phyloP scores from a whole-genome alignment of 2,113 vertebrate genomes.

The Ginglymostoma cirratum region DNA sequence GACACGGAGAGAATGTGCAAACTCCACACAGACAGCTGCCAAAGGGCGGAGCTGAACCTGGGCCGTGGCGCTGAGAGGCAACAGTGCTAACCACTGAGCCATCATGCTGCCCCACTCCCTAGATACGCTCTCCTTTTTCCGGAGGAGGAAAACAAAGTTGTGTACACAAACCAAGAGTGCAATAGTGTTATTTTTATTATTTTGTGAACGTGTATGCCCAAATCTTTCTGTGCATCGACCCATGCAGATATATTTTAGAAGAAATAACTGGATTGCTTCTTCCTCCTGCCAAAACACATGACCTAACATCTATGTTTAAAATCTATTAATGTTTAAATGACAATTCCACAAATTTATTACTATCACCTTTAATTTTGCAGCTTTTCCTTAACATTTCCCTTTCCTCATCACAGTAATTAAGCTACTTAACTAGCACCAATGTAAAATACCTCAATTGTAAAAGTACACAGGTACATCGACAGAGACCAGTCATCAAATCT shows the following conservation, averaged over 20 bases:
- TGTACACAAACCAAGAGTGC: not conserved
- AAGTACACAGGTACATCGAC: not conserved
- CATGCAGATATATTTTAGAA: not conserved
- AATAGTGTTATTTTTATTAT: not conserved
- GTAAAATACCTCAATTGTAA: not conserved
- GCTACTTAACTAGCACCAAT: not conserved
- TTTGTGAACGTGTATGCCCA: not conserved
- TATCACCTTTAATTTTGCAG: not conserved
- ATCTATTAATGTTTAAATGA: not conserved
- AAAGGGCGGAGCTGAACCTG: too few species aligned
- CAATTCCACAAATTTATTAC: not conserved
- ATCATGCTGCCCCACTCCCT: too few species aligned
- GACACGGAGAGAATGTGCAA: not conserved
- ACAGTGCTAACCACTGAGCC: too few species aligned
- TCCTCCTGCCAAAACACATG: not conserved
- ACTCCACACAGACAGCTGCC: not conserved
- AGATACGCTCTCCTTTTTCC: too few species aligned
- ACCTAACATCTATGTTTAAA: not conserved
- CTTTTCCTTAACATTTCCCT: not conserved
- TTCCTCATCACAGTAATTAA: not conserved
- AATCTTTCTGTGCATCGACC: not conserved
- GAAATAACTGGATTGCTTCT: not conserved
- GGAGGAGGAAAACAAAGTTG: too few species aligned
- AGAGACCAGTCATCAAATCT: not conserved
- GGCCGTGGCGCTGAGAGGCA: too few species aligned